Evolutionary conservation across 1,140 invertebrate genomes (phyloP), one percentile per base, ranked within the genome.

Genomic region (Phthorimaea operculella): DNA sequence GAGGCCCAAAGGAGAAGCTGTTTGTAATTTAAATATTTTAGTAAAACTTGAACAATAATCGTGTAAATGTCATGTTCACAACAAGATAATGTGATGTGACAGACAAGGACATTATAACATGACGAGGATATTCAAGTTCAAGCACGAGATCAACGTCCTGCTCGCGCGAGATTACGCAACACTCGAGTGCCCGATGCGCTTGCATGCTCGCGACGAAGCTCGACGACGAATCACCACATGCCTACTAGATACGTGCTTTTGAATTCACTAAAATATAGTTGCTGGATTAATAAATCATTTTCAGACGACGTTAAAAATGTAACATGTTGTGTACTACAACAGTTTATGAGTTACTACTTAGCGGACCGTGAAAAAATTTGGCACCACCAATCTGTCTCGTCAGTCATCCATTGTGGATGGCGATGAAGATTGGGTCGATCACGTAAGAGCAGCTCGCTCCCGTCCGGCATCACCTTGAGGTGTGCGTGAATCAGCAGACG

Each of bases 401-500:
- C 21, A 28, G 21, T 28, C 21, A 28, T 28, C 21, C n/a, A n/a
- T n/a, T 28, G 21, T 28, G 6, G 21, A 28, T 28, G 21, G 21
- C 21, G 21, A 28, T 28, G 21, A 28, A 28, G 6, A 28, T 28
- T 28, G 2, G 21, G 21, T 28, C 21, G 21, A 6, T 28, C 36
- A 39, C 36, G n/a, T 39, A 39, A 39, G 36, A 39, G 10, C 36
- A 39, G 36, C 36, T 39, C 36, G 8, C 36, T 10, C 36, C 36
- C 36, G 36, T 10, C 36, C 36, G 36, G 36, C 36, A 39, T 71
- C 68, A 84, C 81, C 79, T 84, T 79, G 78, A 81, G 79, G 79
- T 77, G 73, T 61, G 68, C 52, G 72, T 83, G 79, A 84, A 70
- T 81, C 79, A 83, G 76, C 72, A 76, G 70, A 70, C 74, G 68